phyloP scores from a whole-genome alignment of 2,113 vertebrate genomes.

The Bungarus multicinctus region DNA sequence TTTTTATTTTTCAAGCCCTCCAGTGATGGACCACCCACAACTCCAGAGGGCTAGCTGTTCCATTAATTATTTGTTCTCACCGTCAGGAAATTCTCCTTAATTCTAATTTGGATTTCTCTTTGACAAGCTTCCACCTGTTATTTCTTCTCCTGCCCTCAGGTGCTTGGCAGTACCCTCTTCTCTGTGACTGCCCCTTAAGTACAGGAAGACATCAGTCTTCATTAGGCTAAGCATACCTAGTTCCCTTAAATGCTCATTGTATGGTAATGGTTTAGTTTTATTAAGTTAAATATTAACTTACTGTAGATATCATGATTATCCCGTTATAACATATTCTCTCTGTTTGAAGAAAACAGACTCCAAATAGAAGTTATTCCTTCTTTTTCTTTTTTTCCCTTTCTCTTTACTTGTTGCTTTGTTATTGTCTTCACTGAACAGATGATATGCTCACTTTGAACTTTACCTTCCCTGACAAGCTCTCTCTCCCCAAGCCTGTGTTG shows the following conservation, averaged over 20 bases:
- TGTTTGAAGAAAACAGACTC: neutral
- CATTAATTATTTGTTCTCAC: neutral
- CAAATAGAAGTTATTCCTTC: neutral
- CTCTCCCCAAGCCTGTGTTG: neutral
- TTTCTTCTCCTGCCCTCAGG: neutral
- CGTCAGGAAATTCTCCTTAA: neutral
- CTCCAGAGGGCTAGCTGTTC: neutral
- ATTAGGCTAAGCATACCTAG: neutral
- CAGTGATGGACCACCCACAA: neutral
- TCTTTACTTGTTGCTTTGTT: neutral
- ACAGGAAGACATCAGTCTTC: neutral
- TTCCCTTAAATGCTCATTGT: neutral
- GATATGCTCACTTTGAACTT: neutral
- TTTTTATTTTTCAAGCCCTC: neutral
- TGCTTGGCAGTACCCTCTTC: neutral
- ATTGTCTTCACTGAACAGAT: neutral
- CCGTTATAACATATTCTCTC: neutral
- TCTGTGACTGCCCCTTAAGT: neutral
- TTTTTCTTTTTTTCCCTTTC: too few species aligned
- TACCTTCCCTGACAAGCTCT: neutral
- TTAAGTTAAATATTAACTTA: neutral
- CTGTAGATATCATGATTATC: neutral
- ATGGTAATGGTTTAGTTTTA: neutral
- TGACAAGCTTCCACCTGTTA: neutral
- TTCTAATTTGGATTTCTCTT: neutral